Conservation (phyloP, 2,797 vertebrate species). For the Malurus leucopterus region DNA sequence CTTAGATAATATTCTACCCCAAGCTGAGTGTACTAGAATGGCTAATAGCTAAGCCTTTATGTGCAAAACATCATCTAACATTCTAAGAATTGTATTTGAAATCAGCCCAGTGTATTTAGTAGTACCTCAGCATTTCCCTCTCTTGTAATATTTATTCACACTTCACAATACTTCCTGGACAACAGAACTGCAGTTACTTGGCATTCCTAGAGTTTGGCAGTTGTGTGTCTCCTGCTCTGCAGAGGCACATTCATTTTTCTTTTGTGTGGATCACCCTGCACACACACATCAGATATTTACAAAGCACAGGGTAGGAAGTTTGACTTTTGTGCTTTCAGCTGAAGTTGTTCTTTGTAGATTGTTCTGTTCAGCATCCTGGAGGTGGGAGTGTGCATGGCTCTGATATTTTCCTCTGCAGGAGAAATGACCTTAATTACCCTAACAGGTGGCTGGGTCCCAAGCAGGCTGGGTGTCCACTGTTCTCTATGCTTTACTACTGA, state of each 20-base stretch:
- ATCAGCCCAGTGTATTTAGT: background rate
- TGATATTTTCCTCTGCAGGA: background rate
- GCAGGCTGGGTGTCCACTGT: background rate
- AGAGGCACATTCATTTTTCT: background rate
- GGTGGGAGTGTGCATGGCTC: background rate
- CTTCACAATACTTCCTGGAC: background rate
- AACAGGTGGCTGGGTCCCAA: background rate
- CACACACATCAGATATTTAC: background rate
- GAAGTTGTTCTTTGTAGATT: background rate
- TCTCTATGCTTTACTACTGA: background rate
- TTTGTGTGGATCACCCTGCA: background rate
- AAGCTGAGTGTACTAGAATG: background rate
- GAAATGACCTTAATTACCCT: background rate
- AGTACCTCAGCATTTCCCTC: background rate
- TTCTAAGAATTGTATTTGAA: background rate
- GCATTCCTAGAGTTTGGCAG: background rate
- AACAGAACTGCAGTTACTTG: background rate
- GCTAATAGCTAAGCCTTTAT: background rate
- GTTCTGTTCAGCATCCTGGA: background rate
- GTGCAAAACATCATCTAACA: background rate
- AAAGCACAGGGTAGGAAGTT: background rate
- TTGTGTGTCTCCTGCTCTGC: background rate
- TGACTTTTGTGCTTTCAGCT: background rate
- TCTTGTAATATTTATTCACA: conserved; percentile 6
- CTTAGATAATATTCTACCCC: background rate